Evolutionary conservation across 2,888 invertebrate species (phyloP), one percentile per base, ranked within the genome.

Genomic region (Isotomurus palustris): DNA sequence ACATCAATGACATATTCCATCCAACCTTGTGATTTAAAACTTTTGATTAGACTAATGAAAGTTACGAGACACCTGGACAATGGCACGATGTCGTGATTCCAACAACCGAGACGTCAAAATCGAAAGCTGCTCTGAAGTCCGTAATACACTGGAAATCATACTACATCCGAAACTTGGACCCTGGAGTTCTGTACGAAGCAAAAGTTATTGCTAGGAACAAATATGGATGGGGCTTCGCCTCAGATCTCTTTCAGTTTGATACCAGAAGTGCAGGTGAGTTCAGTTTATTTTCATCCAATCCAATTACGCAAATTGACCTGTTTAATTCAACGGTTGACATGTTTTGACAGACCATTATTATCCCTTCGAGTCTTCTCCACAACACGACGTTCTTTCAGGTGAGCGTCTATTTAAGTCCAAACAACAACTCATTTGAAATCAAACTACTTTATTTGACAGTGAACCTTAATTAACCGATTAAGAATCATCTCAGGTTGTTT

Each of bases 21-120:
- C 14, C 24, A 10, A n/a, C n/a, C n/a, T n/a, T n/a, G n/a, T n/a
- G n/a, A n/a, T n/a, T n/a, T n/a, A n/a, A n/a, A n/a, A n/a, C n/a
- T n/a, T n/a, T n/a, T n/a, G n/a, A n/a, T 52, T 78, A 85, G 84
- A 82, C 84, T 76, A 85, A 85, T 77, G 84, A 84, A 74, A 82
- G 84, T 4, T 84, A 83, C 78, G 84, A 84, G 72, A 82, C 82
- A 73, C 84, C 84, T 0, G 84, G 84, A 1, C 80, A 83, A 62
- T 85, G 85, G 85, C 84, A 85, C 73, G 84, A 85, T 74, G 80
- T 82, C 62, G 79, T 80, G 56, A 75, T 82, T 10, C 77, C 79
- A 0, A 79, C 81, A 10, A 78, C 78, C 5, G 62, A 65, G 22
- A 24, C 55, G 21, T 51, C 55, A 8, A 47, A 58, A 41, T 36